Evolutionary conservation across 2,888 invertebrate species (phyloP).

Genomic region (Megaustenia siamemsis): DNA sequence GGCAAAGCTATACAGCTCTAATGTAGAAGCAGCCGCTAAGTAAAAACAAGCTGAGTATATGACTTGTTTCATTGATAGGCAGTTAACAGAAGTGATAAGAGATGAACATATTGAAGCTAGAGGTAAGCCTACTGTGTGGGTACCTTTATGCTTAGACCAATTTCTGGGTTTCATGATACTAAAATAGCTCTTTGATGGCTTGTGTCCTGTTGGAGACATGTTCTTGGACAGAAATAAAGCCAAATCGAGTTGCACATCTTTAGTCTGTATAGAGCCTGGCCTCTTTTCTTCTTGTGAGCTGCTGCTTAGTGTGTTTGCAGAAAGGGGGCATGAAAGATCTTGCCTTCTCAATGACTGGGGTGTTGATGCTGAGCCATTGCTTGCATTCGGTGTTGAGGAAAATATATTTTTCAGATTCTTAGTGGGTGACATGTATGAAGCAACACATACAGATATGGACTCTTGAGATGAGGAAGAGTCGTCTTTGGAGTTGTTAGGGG

Average conservation of each 20-base stretch:
- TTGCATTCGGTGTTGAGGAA: slow-evolving; percentile 19
- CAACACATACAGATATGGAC: slow-evolving; percentile 40
- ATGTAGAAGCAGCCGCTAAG: background rate
- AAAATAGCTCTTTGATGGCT: background rate
- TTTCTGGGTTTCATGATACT: background rate
- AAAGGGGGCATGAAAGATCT: background rate
- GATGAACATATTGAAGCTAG: slow-evolving; percentile 13
- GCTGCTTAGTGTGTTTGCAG: background rate
- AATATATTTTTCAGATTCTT: background rate
- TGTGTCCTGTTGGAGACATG: background rate
- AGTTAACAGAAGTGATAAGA: slow-evolving; percentile 3
- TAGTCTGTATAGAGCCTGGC: background rate
- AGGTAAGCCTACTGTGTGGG: background rate
- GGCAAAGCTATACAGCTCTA: background rate
- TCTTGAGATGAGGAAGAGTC: slow-evolving; percentile 38
- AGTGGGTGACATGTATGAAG: background rate
- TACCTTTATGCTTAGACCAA: slow-evolving; percentile 24
- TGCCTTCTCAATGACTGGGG: background rate
- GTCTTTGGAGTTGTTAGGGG: slow-evolving; percentile 28
- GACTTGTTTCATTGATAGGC: background rate
- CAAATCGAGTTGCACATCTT: background rate
- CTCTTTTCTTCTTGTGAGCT: background rate
- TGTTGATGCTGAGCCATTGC: background rate
- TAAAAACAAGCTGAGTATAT: background rate
- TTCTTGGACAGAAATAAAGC: background rate